A percentile compares a stretch with the other conserved stretches of the same genome.
Conservation (phyloP, 1,140 invertebrate genomes). For the Dinoponera quadriceps region DNA sequence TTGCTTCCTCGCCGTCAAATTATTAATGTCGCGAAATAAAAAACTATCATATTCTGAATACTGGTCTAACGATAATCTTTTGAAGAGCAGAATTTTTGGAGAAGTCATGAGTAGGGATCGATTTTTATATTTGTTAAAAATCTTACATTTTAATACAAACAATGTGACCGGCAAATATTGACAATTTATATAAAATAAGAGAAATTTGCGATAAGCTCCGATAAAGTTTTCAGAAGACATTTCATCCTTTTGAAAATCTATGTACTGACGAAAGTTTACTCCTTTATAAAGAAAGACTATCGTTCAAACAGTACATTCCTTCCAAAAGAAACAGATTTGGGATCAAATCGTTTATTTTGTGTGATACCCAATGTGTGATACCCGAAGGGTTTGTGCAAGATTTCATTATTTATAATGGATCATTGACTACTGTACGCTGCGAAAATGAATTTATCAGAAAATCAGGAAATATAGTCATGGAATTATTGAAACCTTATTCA, state of each 20-base stretch:
- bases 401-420: constrained; percentile 46
- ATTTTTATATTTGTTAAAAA: constrained; percentile 53
- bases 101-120: constrained; percentile 45
- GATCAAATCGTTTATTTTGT: constrained; percentile 44
- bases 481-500: too few relatives aligned
- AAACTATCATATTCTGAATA: constrained; percentile 52
- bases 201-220: constrained; percentile 50
- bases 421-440: not conserved
- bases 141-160: constrained; percentile 54
- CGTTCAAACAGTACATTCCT: constrained; percentile 29
- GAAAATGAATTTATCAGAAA: constrained; percentile 36
- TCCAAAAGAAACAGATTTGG: constrained; percentile 33
- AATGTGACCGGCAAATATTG: constrained; percentile 17
- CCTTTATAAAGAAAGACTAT: constrained; percentile 32
- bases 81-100: constrained; percentile 56
- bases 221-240: constrained; percentile 31
- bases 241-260: too few relatives aligned
- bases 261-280: constrained; percentile 50
- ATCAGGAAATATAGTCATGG: too few relatives aligned
- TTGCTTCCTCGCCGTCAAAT: constrained; percentile 49
- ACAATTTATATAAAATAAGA: constrained; percentile 52
- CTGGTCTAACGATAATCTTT: constrained; percentile 48
- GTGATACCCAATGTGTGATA: constrained; percentile 48
- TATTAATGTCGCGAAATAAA: too few relatives aligned
- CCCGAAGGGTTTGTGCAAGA: constrained; percentile 43